phyloP scores from a whole-genome alignment of 2,113 vertebrate species.

The Alethe castanea region DNA sequence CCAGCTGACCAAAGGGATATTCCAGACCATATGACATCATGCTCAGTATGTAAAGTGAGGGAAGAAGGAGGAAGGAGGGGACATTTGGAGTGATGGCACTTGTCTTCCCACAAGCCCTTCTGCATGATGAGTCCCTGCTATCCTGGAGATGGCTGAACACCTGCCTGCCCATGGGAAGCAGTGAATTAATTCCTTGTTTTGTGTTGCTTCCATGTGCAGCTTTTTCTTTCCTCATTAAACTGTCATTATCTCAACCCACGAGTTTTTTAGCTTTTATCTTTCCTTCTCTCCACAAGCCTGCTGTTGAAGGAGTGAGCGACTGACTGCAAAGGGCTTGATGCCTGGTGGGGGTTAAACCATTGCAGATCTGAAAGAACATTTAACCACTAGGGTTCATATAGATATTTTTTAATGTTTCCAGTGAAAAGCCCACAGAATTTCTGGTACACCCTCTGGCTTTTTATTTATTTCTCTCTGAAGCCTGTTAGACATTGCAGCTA shows the following conservation, averaged over 20 bases:
- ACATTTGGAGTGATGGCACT: background rate
- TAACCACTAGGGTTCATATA: background rate
- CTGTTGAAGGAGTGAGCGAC: background rate
- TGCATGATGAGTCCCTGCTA: accelerated
- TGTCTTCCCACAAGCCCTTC: background rate
- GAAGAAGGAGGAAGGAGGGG: background rate
- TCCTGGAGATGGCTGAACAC: background rate
- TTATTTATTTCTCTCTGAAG: background rate
- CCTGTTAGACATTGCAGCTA: background rate
- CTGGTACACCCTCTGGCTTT: background rate
- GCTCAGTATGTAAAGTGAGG: background rate
- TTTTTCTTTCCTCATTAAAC: background rate
- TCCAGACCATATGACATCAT: background rate
- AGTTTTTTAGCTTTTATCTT: background rate
- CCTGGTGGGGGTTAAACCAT: background rate
- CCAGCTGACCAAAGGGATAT: background rate
- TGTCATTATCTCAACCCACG: background rate
- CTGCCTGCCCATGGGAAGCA: background rate
- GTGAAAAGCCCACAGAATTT: background rate
- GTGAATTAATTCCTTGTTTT: background rate
- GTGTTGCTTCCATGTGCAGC: background rate
- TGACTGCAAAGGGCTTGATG: background rate
- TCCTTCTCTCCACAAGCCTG: background rate
- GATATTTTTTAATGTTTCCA: background rate
- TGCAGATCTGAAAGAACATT: background rate